Evolutionary conservation across 2,113 vertebrate genomes (phyloP).

Genomic region (Erinaceus europaeus): DNA sequence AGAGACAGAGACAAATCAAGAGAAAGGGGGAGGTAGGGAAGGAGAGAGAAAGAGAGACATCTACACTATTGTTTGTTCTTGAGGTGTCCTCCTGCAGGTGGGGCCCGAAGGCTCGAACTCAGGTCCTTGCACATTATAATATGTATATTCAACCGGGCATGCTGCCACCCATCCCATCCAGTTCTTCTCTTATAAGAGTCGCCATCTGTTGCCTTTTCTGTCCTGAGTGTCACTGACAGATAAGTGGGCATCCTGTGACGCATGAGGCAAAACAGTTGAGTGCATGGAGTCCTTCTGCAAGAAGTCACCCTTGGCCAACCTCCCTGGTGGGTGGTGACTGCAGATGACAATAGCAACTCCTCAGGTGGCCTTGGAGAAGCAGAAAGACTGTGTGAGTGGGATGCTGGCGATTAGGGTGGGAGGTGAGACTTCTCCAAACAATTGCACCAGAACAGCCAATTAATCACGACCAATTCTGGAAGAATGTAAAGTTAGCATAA

Average conservation of each 20-base stretch:
- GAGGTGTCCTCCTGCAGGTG: too few species aligned
- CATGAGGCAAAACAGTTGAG: conserved; percentile 17
- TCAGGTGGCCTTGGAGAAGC: conserved; percentile 15
- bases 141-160: too few species aligned
- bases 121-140: too few species aligned
- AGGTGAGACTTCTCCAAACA: conserved; percentile 22
- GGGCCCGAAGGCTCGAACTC: too few species aligned
- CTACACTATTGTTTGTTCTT: too few species aligned
- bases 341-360: conserved; percentile 34
- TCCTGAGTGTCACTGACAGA: not conserved
- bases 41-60: too few species aligned
- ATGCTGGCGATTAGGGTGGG: not conserved
- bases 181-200: not conserved
- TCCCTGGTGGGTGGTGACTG: conserved; percentile 44
- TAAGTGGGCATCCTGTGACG: not conserved
- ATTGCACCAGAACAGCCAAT: not conserved
- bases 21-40: too few species aligned
- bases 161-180: too few species aligned
- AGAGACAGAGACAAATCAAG: too few species aligned
- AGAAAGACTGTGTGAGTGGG: conserved; percentile 11
- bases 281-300: not conserved
- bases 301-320: conserved; percentile 27
- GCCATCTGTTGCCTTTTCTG: not conserved
- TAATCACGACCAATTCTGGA: conserved; percentile 2
- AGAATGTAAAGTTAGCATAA: not conserved